Percentiles rank a stretch among this genome's conserved stretches.
phyloP scores from a whole-genome alignment of 2,797 vertebrate species.

The Chelonia mydas region DNA sequence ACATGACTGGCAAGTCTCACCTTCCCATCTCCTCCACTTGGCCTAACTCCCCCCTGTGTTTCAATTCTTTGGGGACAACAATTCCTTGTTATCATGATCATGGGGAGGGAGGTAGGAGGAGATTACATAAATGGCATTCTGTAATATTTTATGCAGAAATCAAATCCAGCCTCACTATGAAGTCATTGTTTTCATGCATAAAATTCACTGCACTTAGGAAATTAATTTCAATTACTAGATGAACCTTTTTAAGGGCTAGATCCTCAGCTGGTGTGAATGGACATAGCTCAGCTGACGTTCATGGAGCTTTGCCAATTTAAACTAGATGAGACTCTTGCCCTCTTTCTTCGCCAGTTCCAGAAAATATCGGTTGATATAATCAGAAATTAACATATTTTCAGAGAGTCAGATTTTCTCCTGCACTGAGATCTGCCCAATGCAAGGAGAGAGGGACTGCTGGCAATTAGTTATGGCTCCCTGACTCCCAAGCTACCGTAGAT shows the following conservation, averaged over 20 bases:
- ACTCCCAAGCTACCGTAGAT: background rate
- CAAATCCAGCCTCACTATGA: slow-evolving; percentile 23
- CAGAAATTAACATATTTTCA: background rate
- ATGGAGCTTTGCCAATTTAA: background rate
- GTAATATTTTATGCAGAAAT: slow-evolving; percentile 28
- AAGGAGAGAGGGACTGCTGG: background rate
- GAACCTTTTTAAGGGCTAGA: background rate
- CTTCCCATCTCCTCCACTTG: slow-evolving; percentile 38
- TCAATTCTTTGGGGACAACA: slow-evolving; percentile 4
- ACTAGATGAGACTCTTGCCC: background rate
- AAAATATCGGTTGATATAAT: background rate
- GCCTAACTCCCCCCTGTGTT: slow-evolving; percentile 19
- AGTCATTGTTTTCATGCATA: slow-evolving; percentile 7
- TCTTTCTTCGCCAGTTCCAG: background rate
- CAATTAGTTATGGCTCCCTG: background rate
- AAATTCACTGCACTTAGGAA: background rate
- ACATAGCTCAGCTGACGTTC: background rate
- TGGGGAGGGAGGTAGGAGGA: background rate
- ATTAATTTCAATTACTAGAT: slow-evolving; percentile 17
- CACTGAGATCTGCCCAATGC: too few relatives aligned
- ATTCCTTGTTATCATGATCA: slow-evolving; percentile 33
- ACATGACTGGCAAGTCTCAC: background rate
- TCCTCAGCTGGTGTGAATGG: background rate
- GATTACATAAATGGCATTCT: slow-evolving; percentile 38
- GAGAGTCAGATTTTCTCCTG: background rate